Evolutionary conservation across 2,113 vertebrate genomes (phyloP).

Genomic region (Tenrec ecaudatus): DNA sequence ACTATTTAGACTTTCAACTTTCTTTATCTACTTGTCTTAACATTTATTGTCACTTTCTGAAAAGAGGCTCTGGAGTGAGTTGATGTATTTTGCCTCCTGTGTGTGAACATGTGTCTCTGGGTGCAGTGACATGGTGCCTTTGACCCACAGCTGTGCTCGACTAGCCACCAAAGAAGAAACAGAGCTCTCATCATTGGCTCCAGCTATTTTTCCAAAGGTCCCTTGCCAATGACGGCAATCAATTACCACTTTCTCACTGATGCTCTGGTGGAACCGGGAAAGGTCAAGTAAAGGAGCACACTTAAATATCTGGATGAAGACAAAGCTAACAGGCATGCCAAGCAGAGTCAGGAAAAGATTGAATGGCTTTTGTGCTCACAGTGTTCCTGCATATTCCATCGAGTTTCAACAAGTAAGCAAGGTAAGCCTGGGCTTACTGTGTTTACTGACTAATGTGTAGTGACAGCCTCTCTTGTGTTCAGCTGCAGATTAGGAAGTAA

Average conservation of each 20-base stretch:
- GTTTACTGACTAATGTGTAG: too few species aligned
- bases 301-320: conserved; percentile 18
- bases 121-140: conserved; percentile 2
- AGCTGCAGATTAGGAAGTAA: too few species aligned
- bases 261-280: not conserved
- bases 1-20: not conserved
- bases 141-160: not conserved
- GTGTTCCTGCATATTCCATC: not conserved
- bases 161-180: conserved; percentile 11
- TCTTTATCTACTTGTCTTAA: not conserved
- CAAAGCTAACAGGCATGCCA: not conserved
- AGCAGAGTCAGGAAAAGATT: not conserved
- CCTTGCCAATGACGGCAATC: not conserved
- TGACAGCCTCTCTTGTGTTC: too few species aligned
- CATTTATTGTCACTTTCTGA: not conserved
- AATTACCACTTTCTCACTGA: not conserved
- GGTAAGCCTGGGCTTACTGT: too few species aligned
- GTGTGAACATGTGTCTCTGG: not conserved
- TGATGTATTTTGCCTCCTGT: not conserved
- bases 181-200: conserved; percentile 17
- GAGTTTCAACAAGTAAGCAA: conserved; percentile 34
- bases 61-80: not conserved
- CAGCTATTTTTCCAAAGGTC: conserved; percentile 30
- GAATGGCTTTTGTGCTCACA: not conserved
- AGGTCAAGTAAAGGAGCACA: conserved; percentile 5